Evolutionary conservation across 92 coral and sea anemone genomes (phyloP).

Genomic region (Palythoa grandiflora): DNA sequence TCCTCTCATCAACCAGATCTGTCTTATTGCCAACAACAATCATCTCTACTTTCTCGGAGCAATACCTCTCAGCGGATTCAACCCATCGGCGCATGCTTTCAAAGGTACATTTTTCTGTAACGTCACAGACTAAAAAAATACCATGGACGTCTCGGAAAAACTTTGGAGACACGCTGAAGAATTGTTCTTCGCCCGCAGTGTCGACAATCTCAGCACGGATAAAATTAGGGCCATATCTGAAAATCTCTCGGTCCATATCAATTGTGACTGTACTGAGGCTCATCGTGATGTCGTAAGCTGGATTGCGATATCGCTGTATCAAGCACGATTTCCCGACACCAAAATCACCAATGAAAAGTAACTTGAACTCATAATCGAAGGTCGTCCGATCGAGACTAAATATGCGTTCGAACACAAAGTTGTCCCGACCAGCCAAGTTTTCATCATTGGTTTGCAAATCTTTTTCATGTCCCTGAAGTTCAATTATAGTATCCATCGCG

Average conservation of each 20-base stretch:
- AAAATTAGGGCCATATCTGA: constrained; percentile 70
- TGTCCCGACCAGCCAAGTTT: constrained; percentile 2
- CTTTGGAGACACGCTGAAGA: constrained; percentile 67
- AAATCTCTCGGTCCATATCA: constrained; percentile 60
- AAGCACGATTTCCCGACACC: constrained; percentile 91
- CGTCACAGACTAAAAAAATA: constrained; percentile 78
- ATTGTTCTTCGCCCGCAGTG: constrained; percentile 86
- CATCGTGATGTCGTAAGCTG: constrained; percentile 52
- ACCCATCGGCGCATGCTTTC: constrained; percentile 67
- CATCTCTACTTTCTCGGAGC: constrained; percentile 59
- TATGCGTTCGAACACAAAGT: constrained; percentile 11
- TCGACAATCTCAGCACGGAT: constrained; percentile 68
- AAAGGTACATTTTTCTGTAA: constrained; percentile 68
- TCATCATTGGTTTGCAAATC: neutral
- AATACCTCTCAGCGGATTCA: constrained; percentile 53
- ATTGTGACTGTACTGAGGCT: constrained; percentile 65
- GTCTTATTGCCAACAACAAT: constrained; percentile 78
- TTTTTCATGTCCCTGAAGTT: constrained; percentile 50
- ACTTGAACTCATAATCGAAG: constrained; percentile 75
- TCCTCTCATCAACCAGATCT: constrained; percentile 53
- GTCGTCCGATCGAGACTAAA: constrained; percentile 45
- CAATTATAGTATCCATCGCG: constrained; percentile 54
- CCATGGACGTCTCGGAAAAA: constrained; percentile 84
- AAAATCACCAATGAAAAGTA: constrained; percentile 73
- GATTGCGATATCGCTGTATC: constrained; percentile 72